Percentiles rank a stretch among this genome's conserved stretches.
Evolutionary conservation across 2,888 invertebrate species (phyloP).

Genomic region (Netelia virgata): DNA sequence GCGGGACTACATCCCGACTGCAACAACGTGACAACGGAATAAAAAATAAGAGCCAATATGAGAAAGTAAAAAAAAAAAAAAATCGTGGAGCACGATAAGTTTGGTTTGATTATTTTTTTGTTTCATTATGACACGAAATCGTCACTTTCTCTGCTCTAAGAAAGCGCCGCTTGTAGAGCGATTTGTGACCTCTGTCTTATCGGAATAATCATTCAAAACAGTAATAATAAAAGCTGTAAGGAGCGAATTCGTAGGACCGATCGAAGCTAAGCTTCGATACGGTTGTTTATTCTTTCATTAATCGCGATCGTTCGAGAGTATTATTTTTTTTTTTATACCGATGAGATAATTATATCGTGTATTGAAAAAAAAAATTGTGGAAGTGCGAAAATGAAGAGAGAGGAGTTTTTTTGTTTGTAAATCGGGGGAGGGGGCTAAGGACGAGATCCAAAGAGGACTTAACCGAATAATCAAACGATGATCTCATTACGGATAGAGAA

Average conservation of each 20-base stretch:
- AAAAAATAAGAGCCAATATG: background rate
- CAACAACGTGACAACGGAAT: background rate
- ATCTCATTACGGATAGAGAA: constrained; percentile 85
- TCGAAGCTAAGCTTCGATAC: constrained; percentile 38
- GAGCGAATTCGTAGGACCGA: constrained; percentile 6
- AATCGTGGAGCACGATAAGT: background rate
- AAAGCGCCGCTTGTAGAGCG: constrained; percentile 1
- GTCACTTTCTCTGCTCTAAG: constrained; percentile 1
- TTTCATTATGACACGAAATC: constrained; percentile 5
- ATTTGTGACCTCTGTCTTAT: background rate
- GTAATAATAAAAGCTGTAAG: constrained; percentile 33
- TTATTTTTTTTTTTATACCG: constrained; percentile 16
- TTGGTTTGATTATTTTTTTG: background rate
- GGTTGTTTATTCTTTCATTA: constrained; percentile 9
- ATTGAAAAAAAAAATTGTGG: constrained; percentile 46
- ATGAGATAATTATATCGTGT: constrained; percentile 8
- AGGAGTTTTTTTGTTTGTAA: constrained; percentile 29
- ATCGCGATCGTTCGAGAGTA: constrained; percentile 29
- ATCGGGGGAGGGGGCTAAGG: constrained; percentile 77
- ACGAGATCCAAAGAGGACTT: constrained; percentile 85
- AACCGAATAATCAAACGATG: constrained; percentile 85
- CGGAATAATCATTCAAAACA: background rate
- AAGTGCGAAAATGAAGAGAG: constrained; percentile 66
- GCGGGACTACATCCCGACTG: background rate
- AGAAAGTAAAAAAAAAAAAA: constrained; percentile 7